Base-by-base conservation (phyloP, 2,888 invertebrate species). In the Minunthozetes semirufus region DNA sequence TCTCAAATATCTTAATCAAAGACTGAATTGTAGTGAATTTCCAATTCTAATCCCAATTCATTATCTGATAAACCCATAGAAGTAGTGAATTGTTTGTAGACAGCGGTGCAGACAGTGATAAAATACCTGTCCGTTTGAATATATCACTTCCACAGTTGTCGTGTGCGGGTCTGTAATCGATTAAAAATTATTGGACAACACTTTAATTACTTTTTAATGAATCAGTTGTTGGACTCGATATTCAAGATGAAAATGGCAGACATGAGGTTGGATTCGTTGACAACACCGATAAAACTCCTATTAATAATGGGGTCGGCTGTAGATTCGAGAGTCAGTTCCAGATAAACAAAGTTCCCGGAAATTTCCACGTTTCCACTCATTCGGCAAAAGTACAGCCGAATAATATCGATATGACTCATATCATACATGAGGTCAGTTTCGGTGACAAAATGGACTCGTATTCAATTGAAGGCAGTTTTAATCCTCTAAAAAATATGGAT, bases 301-400 rank as follows among this genome's bases (percentile, higher is more conserved):
- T 84, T 6, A 81, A 81, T 8, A 81, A 81, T 59, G 78, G 78
- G 9, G 80, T 80, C 19, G 87, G 87, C 0, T 87, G 87, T 79
- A 80, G 84, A 27, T 85, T 87, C 80, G 84, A 85, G 78, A 84
- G 85, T 9, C 79, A 80, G 74, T 83, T 84, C 77, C 78, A 81
- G 22, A 81, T 74, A 15, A 74, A 77, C 27, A 70, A 85, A 84
- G 85, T 86, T 22, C 85, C 86, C 29, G 87, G 87, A 38, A 87
- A 87, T 80, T 87, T 87, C 80, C 87, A 87, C 80, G 82, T 87
- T 1, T 86, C 87, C 1, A 87, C 87, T 6, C 87, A 87, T 81
- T 83, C 86, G 1, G 83, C 86, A 1, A 77, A 80, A 17, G 75
- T 79, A 13, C 86, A 86, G 79, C 86, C 86, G 5, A 81, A 82